phyloP scores from a whole-genome alignment of 2,797 vertebrate species.

The Mastacembelus armatus region DNA sequence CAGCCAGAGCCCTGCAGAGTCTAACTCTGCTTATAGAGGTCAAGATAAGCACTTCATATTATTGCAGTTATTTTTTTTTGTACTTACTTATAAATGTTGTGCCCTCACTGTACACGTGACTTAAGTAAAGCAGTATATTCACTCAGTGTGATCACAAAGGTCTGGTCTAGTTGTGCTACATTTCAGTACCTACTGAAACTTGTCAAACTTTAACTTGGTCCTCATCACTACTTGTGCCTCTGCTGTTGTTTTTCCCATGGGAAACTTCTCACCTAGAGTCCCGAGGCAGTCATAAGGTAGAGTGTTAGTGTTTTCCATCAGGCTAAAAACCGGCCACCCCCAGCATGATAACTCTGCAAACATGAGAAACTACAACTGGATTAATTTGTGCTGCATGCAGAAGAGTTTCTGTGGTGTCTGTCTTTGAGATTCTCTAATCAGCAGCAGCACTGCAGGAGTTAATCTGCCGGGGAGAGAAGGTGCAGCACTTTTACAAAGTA shows the following conservation, averaged over 20 bases:
- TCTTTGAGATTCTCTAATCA: too few species aligned
- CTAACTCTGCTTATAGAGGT: too few species aligned
- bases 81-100: too few species aligned
- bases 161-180: neutral
- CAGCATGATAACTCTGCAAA: neutral
- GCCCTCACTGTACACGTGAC: too few species aligned
- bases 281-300: conserved; percentile 24
- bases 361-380: neutral
- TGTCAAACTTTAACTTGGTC: neutral
- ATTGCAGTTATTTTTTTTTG: too few species aligned
- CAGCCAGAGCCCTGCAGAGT: too few species aligned
- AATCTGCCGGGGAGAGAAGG: neutral
- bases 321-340: neutral
- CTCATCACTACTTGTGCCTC: neutral
- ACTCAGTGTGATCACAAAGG: too few species aligned
- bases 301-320: conserved; percentile 18
- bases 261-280: conserved; percentile 14
- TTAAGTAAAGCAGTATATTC: too few species aligned
- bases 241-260: conserved; percentile 4
- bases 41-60: too few species aligned
- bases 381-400: conserved; percentile 3
- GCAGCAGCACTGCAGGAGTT: neutral
- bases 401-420: too few species aligned
- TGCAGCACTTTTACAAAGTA: neutral
- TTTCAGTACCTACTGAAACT: neutral